A percentile compares a stretch with the other conserved stretches of the same genome.
Evolutionary conservation across 2,888 invertebrate species (phyloP).

Genomic region (Theretra japonica): DNA sequence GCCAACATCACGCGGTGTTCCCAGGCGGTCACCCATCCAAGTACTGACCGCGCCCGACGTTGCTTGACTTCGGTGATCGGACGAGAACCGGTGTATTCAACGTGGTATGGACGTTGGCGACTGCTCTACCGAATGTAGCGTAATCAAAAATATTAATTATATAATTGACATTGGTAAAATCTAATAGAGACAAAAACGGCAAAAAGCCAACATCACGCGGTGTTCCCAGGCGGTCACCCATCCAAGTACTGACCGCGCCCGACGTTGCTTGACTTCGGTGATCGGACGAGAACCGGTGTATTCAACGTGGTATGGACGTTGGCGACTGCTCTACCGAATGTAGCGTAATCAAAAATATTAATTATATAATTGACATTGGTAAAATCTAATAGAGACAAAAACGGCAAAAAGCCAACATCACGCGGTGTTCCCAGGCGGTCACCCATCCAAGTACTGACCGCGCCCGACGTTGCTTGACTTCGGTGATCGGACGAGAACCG

Average conservation of each 20-base stretch:
- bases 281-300: conserved; percentile 76
- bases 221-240: conserved; percentile 77
- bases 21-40: conserved; percentile 77
- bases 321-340: background rate
- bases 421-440: conserved; percentile 74
- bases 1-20: conserved; percentile 63
- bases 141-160: too few species aligned
- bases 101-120: conserved; percentile 48
- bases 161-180: too few species aligned
- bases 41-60: conserved; percentile 76
- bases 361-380: too few species aligned
- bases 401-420: conserved; percentile 48
- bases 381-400: too few species aligned
- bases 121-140: background rate
- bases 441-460: conserved; percentile 77
- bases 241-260: conserved; percentile 77
- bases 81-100: conserved; percentile 76
- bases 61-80: conserved; percentile 78
- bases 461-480: conserved; percentile 77
- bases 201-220: conserved; percentile 55
- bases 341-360: too few species aligned
- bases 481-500: conserved; percentile 78
- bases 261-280: conserved; percentile 77
- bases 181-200: too few species aligned
- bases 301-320: conserved; percentile 59